Base-by-base conservation (phyloP, 2,888 invertebrate species). In the Drosophila mettleri region DNA sequence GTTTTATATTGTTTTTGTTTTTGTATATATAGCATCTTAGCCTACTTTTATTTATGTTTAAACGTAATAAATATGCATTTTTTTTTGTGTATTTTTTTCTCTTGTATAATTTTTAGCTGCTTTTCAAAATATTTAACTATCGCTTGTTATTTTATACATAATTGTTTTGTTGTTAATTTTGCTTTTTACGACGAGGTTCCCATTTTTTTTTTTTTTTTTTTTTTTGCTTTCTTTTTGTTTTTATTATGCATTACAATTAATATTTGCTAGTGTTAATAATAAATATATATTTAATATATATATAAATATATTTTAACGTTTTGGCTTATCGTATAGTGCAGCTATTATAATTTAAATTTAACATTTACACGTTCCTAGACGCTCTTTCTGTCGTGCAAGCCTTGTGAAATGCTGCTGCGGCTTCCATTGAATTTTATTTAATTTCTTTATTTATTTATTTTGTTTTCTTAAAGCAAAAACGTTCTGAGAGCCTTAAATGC, bases 181-280 rank as follows among this genome's bases (percentile, higher is more conserved):
- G 29, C 45, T 61, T 69, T 77, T 68, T 66, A 55, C n/a, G 67
- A 81, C 76, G 79, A 76, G 74, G 82, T 79, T 79, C 66, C 67
- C 70, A 66, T 70, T 74, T 65, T 43, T 14, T 22, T 41, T 14
- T 74, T 16, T 39, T 39, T n/a, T 24, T 8, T 7, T 59, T 70
- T 68, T 65, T 65, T 43, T 14, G 14, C 24, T 14, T 74, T 16
- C 20, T 39, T n/a, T 24, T 8, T 7, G 55, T 70, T 68, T 65
- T 77, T 45, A 6, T 46, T 71, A 65, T 69, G 74, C 60, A 68
- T 86, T 82, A 80, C 67, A 85, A 74, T 81, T 87, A 83, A 85
- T 85, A 87, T 87, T 85, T 85, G 78, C 83, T 85, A 86, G 82
- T 84, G 60, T 81, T 86, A 78, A 77, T 83, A 86, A 84, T 85